Base-by-base conservation (phyloP, 2,797 vertebrate species). In the Gallinago nigripennis region DNA sequence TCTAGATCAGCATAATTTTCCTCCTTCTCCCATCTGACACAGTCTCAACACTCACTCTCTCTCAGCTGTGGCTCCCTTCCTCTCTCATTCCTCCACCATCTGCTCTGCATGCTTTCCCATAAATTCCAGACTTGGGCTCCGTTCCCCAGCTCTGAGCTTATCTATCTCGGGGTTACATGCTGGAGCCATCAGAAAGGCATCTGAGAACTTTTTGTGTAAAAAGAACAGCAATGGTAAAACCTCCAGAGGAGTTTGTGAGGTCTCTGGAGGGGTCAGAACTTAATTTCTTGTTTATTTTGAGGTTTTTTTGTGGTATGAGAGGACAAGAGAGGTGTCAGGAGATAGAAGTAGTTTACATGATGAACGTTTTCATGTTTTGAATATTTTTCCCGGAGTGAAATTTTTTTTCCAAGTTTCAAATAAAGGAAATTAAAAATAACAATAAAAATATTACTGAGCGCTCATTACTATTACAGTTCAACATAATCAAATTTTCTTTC, bases 11-110 rank as follows among this genome's bases (percentile, higher is more conserved):
- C 94, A 85, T 77, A 91, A 93, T 95, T 95, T 93, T 33, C 92
- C 86, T 94, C 90, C 81, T 94, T 82, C 95, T 96, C 86, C 95
- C 95, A 96, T 95, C 95, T 97, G 94, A 97, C 94, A 89, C 88
- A 88, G 78, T 91, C 96, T 91, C 95, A 95, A 94, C 95, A 95
- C 90, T 95, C 85, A 19, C 46, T 86, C 90, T 82, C 73, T 89
- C 93, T 97, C 93, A 97, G 93, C 94, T 94, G 94, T 91, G 91
- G 84, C 90, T 96, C 92, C 92, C 86, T 94, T 97, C 96, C 94
- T 96, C 88, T 96, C 90, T 94, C 92, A 84, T 93, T 97, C 92
- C 94, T 94, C 75, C 87, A 91, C 92, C 94, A 96, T 94, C 94
- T 95, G 93, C 94, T 97, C 88, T 13, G 7, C 92, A 87, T 95